phyloP scores from a whole-genome alignment of 2,888 invertebrate genomes.

The Philereme vetulata region DNA sequence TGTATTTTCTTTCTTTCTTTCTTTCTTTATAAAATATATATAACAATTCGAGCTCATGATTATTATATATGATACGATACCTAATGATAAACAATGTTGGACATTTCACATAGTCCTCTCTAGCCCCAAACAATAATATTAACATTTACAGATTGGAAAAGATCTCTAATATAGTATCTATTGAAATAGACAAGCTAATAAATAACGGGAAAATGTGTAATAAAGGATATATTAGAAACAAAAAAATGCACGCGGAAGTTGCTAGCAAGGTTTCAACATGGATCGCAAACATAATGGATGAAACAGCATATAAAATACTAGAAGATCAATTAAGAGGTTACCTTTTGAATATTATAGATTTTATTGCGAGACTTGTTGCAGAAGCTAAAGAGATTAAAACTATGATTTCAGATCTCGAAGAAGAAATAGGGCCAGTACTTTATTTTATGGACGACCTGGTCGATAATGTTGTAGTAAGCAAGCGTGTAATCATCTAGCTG shows the following conservation, averaged over 20 bases:
- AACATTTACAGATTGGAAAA: slow-evolving; percentile 50
- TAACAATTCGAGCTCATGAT: too few species aligned
- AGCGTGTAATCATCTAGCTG: not conserved
- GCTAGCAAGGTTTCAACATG: slow-evolving; percentile 56
- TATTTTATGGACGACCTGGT: slow-evolving; percentile 66
- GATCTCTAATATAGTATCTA: slow-evolving; percentile 51
- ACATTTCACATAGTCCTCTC: too few species aligned
- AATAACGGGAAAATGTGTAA: slow-evolving; percentile 33
- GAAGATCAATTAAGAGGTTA: slow-evolving; percentile 66
- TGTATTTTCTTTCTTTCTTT: too few species aligned
- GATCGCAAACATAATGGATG: slow-evolving; percentile 62
- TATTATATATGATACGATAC: not conserved
- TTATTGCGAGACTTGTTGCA: slow-evolving; percentile 4
- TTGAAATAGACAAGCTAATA: slow-evolving; percentile 53
- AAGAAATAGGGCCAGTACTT: slow-evolving; percentile 67
- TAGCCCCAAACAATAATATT: too few species aligned
- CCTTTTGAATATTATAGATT: slow-evolving; percentile 10
- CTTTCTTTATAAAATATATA: too few species aligned
- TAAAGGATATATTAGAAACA: slow-evolving; percentile 31
- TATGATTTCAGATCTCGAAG: slow-evolving; percentile 63
- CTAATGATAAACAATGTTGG: not conserved
- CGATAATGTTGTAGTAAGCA: slow-evolving; percentile 58
- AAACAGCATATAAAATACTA: slow-evolving; percentile 54
- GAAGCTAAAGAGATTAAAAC: not conserved
- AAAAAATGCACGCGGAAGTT: slow-evolving; percentile 52